Base-by-base conservation (phyloP, 2,113 vertebrate genomes). In the Melierax canorus region DNA sequence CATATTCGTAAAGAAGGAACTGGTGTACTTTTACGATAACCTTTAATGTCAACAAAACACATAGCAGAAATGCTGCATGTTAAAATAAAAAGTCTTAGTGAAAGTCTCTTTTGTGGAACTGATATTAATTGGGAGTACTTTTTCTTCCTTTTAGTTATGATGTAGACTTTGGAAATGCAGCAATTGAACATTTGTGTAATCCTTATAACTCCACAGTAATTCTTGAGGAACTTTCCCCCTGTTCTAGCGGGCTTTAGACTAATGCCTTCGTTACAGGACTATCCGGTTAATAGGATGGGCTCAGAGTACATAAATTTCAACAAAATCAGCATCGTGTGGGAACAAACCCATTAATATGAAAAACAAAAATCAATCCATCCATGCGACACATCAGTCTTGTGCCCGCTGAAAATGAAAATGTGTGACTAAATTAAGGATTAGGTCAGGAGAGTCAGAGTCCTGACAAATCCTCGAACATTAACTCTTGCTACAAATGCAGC, bases 401-500 rank as follows among this genome's bases (percentile, higher is more conserved):
- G 23, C 67, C 88, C 24, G 27, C 46, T 15, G 7, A 83, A 92
- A 81, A 88, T 50, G 67, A 90, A 95, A 96, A 68, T n/a, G 32
- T 51, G 90, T 67, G 66, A 41, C 56, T 93, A 85, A 76, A 95
- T 94, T 93, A 90, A 95, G 92, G 84, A 84, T 79, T 66, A 95
- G 63, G 84, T 56, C 22, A 30, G 56, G 60, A 64, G 58, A 95
- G 80, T 26, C 64, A 56, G 38, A 63, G 34, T 32, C 74, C 92
- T 93, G 92, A 69, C 81, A 93, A 92, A 77, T 63, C 24, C 69
- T 39, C 8, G 2, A 79, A 69, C 45, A 64, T 90, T 80, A 93
- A 92, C 95, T 95, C 79, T 32, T 75, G 62, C 86, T 94, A 5
- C 26, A 83, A 97, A 89, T 24, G 46, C 30, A 92, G 72, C 82